These are phyloP conservation scores for Rhagoletis zephyria DNA, from an alignment of 1,140 invertebrate species.

Conservation along the genomic window DNA sequence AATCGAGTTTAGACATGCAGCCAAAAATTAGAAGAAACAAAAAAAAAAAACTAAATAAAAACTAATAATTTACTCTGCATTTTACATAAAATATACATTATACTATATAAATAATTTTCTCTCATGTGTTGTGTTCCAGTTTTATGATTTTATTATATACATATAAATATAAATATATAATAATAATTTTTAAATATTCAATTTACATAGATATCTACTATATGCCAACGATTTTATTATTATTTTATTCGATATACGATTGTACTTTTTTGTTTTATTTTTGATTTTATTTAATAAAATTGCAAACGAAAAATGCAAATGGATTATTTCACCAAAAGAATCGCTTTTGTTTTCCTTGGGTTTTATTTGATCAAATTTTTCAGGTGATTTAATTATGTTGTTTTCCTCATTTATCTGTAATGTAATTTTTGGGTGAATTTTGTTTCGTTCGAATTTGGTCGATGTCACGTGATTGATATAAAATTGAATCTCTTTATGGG, in stretches of 20 bases:
- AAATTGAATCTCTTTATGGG: no score
- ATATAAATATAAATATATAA: slow-evolving; percentile 9
- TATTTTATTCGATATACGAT: slow-evolving; percentile 7
- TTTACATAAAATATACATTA: slow-evolving; percentile 15
- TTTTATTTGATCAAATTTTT: neutral
- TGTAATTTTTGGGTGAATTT: no score
- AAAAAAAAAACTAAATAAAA: neutral
- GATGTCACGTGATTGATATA: no score
- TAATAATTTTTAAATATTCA: slow-evolving; percentile 5
- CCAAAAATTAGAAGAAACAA: neutral
- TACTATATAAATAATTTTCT: neutral
- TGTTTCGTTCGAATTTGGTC: no score
- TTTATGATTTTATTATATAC: slow-evolving; percentile 46
- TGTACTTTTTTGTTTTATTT: slow-evolving; percentile 19
- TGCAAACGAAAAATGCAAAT: slow-evolving; percentile 11
- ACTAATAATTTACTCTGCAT: slow-evolving; percentile 30
- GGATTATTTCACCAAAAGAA: slow-evolving; percentile 29
- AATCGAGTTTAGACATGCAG: neutral
- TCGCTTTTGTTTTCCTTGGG: neutral
- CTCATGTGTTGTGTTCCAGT: slow-evolving; percentile 52
- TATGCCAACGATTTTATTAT: slow-evolving; percentile 52
- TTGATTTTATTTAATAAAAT: slow-evolving; percentile 46
- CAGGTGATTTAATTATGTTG: neutral
- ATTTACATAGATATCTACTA: neutral
- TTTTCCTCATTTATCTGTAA: no score